Percentiles rank a stretch among this genome's conserved stretches.
Conservation (phyloP, 2,797 vertebrate genomes). For the Sternarchorhynchus goeldii region DNA sequence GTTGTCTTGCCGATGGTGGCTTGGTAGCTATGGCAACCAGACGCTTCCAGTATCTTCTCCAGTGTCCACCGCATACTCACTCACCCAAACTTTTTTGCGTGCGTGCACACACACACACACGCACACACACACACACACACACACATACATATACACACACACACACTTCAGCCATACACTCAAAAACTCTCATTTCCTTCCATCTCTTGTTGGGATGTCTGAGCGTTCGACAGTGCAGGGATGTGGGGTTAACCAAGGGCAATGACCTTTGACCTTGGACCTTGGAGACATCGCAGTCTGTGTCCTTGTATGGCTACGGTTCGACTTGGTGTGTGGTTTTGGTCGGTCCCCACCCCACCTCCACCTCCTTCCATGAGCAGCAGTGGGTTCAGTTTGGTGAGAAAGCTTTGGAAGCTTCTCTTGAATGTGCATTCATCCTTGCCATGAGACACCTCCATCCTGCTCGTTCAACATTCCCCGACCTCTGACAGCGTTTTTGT, state of each 20-base stretch:
- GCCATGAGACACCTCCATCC: constrained; percentile 40
- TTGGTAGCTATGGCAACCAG: constrained; percentile 45
- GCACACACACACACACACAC: constrained; percentile 12
- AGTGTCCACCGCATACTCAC: constrained; percentile 44
- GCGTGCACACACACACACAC: constrained; percentile 25
- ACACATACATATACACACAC: constrained; percentile 6
- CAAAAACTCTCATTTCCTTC: constrained; percentile 34
- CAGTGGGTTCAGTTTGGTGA: constrained; percentile 19
- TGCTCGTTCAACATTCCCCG: constrained; percentile 5
- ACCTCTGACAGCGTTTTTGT: no score
- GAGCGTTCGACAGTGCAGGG: constrained; percentile 8
- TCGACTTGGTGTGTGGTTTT: constrained; percentile 1
- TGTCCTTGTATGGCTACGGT: background rate
- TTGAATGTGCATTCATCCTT: constrained; percentile 45
- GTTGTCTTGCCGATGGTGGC: constrained; percentile 39
- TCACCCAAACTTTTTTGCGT: constrained; percentile 4
- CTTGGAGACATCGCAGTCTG: constrained; percentile 1
- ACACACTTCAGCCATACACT: constrained; percentile 10
- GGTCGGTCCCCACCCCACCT: no score
- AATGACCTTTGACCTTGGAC: constrained; percentile 16
- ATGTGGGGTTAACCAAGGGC: constrained; percentile 23
- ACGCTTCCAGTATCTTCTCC: constrained; percentile 45
- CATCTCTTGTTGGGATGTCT: constrained; percentile 31
- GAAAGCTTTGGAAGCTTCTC: constrained; percentile 11
- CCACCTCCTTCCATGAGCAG: background rate